Evolutionary conservation across 2,797 vertebrate genomes (phyloP), one percentile per base, ranked within the genome.

Genomic region (Ceyx erithaca): DNA sequence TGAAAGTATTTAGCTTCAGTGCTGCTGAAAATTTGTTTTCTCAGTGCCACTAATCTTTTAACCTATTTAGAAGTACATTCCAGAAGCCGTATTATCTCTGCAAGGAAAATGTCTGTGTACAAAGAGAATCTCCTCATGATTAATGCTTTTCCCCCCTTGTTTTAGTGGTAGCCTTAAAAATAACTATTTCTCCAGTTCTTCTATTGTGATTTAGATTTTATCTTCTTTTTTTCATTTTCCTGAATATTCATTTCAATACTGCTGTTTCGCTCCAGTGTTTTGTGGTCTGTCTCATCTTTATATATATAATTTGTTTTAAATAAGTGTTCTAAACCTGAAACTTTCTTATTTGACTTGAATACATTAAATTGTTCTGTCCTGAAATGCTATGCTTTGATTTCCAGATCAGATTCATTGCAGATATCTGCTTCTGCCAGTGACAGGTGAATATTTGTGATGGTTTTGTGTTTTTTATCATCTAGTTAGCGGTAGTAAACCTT

Each of bases 351-450:
- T 87, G 69, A 19, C 62, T 77, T 77, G 57, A 76, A 90, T 26
- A 9, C 12, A 9, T 85, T 68, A 30, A 40, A 7, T 55, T 85
- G 9, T 41, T 90, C 70, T 72, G 17, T 66, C 12, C 66, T 90
- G 67, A 75, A 92, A 78, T 49, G 54, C 23, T 22, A 14, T 54
- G 83, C 35, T 54, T 85, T 63, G 35, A 70, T 76, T 25, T 75
- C 35, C 48, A 46, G 41, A 87, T 94, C 52, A 87, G 86, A 93
- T 69, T 76, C 25, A 66, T 81, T 85, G 37, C 67, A 91, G 43
- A 23, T 78, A 76, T 72, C 63, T 40, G 18, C 59, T 83, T 63
- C 67, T 80, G 49, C 67, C 64, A 61, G 59, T 61, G 61, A 49
- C 76, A 86, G 26, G 6, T 75, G 48, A 77, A 69, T 57, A 83